Base-by-base conservation (phyloP, 2,888 invertebrate genomes). In the Diabrotica balteata region DNA sequence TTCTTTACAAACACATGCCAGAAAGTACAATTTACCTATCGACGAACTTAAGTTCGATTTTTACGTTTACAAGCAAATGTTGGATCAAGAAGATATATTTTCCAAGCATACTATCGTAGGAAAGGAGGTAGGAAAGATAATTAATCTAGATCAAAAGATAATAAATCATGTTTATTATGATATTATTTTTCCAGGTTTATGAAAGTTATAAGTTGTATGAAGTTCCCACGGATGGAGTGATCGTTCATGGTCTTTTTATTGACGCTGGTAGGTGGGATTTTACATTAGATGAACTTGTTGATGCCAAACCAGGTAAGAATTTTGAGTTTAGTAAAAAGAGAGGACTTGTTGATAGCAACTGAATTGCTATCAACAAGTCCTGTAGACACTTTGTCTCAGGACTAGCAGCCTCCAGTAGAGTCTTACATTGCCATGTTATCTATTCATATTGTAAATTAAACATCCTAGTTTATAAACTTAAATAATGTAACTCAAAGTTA, bases 191-290 rank as follows among this genome's bases (percentile, higher is more conserved):
- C 5, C 32, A 87, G 83, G 82, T 80, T 5, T 69, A 78, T 3
- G 76, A 79, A 44, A 84, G 88, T 0, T 93, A 90, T 80, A 86
- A 80, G 8, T 80, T 93, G 61, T n/a, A 58, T 17, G 75, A 82
- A 64, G 78, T 80, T 60, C 91, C 91, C 0, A 83, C 86, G 62
- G 91, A 92, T 79, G 91, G 93, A 7, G 87, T 93, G 22, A 88
- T 91, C 73, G 87, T 93, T 46, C 94, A 94, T 80, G 94, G 94
- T 8, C 83, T 97, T 66, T 96, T 90, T 80, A 86, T 96, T 17
- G 97, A 97, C 82, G 96, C 96, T 2, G 96, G 93, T 1, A 88
- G 92, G 76, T 97, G 96, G 95, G 92, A 95, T 80, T 83, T 86
- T 67, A 78, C 83, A 43, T 80, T 81, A 0, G 89, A 90, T 80